Percentiles rank a stretch among this genome's conserved stretches.
phyloP scores from a whole-genome alignment of 2,888 invertebrate species.

The Poecilus cupreus region DNA sequence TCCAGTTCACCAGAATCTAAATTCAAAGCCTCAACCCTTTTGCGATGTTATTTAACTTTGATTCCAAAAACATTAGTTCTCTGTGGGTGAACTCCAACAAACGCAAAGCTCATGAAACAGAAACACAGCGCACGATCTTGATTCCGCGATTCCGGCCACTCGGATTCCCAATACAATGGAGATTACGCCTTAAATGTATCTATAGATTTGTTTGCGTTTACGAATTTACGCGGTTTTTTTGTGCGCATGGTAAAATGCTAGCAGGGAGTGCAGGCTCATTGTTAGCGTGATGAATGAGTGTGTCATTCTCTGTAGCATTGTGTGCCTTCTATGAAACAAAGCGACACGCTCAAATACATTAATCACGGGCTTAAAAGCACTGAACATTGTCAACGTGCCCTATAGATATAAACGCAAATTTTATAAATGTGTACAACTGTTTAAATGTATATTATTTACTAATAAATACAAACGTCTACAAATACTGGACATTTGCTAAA shows the following conservation, averaged over 20 bases:
- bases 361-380: slow-evolving; percentile 41
- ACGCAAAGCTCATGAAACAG: neutral
- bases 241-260: neutral
- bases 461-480: slow-evolving; percentile 6
- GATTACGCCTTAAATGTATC: slow-evolving; percentile 32
- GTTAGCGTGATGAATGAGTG: slow-evolving; percentile 48
- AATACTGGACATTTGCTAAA: neutral
- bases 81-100: neutral
- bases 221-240: slow-evolving; percentile 38
- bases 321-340: slow-evolving; percentile 46
- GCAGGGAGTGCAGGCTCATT: slow-evolving; percentile 19
- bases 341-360: slow-evolving; percentile 44
- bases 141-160: neutral
- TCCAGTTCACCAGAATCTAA: neutral
- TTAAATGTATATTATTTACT: slow-evolving; percentile 29
- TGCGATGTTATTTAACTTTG: neutral
- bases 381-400: slow-evolving; percentile 22
- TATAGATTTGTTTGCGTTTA: slow-evolving; percentile 46
- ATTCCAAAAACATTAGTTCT: slow-evolving; percentile 16
- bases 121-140: neutral
- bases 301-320: slow-evolving; percentile 39
- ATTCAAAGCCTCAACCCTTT: neutral
- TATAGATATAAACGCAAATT: neutral
- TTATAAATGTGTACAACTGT: slow-evolving; percentile 6
- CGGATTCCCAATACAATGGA: slow-evolving; percentile 11